Evolutionary conservation across 2,113 vertebrate species (phyloP).

Genomic region (Mesocricetus auratus): DNA sequence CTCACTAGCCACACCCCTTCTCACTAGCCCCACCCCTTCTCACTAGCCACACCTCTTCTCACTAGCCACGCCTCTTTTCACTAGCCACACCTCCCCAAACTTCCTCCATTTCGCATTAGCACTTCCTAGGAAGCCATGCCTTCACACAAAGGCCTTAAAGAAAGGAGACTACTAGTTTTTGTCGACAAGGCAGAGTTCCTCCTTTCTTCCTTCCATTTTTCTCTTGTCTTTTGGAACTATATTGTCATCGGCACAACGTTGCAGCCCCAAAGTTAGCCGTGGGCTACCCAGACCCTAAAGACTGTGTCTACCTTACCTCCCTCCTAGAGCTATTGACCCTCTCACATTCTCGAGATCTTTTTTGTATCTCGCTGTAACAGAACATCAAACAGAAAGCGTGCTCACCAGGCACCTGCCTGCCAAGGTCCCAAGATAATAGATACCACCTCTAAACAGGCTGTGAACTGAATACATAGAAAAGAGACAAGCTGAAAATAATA

Average conservation of each 20-base stretch:
- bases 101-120: too few species aligned
- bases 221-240: background rate
- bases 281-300: background rate
- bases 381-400: background rate
- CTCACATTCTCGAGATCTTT: background rate
- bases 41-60: background rate
- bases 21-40: rapidly evolving
- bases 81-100: too few species aligned
- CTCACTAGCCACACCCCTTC: too few species aligned
- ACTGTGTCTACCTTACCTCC: rapidly evolving
- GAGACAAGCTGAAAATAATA: background rate
- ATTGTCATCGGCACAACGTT: background rate
- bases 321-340: too few species aligned
- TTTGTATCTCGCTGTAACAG: background rate
- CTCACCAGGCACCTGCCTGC: background rate
- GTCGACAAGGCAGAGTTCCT: background rate
- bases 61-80: rapidly evolving
- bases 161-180: background rate
- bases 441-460: background rate
- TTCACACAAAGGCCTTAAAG: background rate
- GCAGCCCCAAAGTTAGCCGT: background rate
- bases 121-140: background rate
- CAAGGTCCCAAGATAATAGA: background rate
- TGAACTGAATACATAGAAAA: background rate
- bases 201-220: background rate